These are phyloP conservation scores for Cryptus viduatorius DNA, from an alignment of 2,888 invertebrate species.

Conservation along the genomic window DNA sequence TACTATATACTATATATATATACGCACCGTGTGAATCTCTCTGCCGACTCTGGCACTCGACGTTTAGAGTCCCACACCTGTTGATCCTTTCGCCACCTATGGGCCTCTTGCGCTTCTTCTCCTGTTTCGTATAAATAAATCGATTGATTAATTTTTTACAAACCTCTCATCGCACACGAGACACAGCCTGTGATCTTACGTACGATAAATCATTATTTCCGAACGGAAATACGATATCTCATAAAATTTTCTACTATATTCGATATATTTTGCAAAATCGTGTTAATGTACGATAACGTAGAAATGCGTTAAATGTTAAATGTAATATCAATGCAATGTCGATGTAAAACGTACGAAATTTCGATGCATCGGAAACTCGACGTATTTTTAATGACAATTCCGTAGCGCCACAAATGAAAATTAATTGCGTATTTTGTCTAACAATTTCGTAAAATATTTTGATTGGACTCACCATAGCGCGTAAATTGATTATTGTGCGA, in stretches of 20 bases:
- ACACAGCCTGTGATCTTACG: neutral
- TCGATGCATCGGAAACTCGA: neutral
- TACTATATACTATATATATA: slow-evolving; percentile 21
- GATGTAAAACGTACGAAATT: neutral
- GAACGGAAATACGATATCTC: neutral
- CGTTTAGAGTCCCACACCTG: slow-evolving; percentile 58
- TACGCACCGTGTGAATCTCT: slow-evolving; percentile 47
- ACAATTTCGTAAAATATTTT: neutral
- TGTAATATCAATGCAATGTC: neutral
- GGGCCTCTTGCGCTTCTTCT: slow-evolving; percentile 3
- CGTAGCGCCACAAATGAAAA: neutral
- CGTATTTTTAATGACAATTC: neutral
- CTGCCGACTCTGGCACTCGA: slow-evolving; percentile 43
- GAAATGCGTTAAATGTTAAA: too few relatives aligned
- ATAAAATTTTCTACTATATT: too few relatives aligned
- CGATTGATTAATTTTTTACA: slow-evolving; percentile 39
- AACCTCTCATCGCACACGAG: neutral
- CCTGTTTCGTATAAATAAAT: slow-evolving; percentile 45
- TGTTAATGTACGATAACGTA: too few relatives aligned
- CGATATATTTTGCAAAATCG: too few relatives aligned
- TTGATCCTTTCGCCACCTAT: slow-evolving; percentile 54
- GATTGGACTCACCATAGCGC: neutral
- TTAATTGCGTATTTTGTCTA: neutral
- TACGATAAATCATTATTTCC: neutral
- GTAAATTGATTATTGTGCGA: neutral